Base-by-base conservation (phyloP, 2,888 invertebrate genomes). In the Gasteruption jaculator region DNA sequence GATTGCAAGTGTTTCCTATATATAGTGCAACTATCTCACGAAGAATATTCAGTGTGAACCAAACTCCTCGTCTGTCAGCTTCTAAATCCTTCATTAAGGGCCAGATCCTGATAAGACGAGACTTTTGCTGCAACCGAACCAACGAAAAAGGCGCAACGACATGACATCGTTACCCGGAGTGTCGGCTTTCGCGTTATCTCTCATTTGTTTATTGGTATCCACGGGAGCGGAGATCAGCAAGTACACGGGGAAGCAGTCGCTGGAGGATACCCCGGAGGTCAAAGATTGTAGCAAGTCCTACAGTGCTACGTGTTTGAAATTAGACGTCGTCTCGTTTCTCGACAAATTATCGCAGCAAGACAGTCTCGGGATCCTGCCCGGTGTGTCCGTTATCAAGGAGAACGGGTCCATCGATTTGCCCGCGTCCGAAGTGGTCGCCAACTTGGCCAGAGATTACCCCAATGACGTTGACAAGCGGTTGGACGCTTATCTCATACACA, bases 261-360 rank as follows among this genome's bases (percentile, higher is more conserved):
- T 68, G 20, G 63, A 65, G 16, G 61, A 62, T 5, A 39, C 58
- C 1, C 51, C 58, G 21, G 57, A 57, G 21, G 58, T 40, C 38
- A 71, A 70, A 52, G 77, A 77, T 48, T 84, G 84, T 64, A 73
- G 73, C 25, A 75, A 74, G 16, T 71, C 74, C 1, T 80, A 83
- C 57, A 86, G 82, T 63, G 75, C 83, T 16, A 85, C 85, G 61
- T 90, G 90, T 60, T 71, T 89, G 25, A 90, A 89, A 63, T 73
- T 89, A 46, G 87, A 88, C 57, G 79, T 86, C 31, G 78, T 87
- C 2, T 83, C 84, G 4, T 81, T 88, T 58, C 75, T 90, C 48
- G 88, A 89, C 61, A 81, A 82, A 33, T 61, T 89, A 21, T 80
- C 83, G 52, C 83, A 84, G 60, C 79, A 80, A 50, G 79, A 82